Base-by-base conservation (phyloP, 2,797 vertebrate species). In the Orientallactaga sibirica region DNA sequence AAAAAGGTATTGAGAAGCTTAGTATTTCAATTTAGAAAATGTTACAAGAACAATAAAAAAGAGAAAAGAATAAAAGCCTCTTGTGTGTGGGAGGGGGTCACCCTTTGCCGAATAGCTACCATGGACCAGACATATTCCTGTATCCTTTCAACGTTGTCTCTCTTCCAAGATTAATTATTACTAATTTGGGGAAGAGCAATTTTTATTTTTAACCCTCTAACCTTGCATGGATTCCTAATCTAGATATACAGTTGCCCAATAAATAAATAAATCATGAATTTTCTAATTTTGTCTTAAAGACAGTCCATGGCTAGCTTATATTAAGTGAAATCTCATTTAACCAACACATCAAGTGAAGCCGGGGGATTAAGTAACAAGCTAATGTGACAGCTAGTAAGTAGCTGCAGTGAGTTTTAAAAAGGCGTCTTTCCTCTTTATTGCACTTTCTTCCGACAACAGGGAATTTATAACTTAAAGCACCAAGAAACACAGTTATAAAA, bases 321-420 rank as follows among this genome's bases (percentile, higher is more conserved):
- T 67, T 88, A 86, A 43, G 48, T 73, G 74, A 90, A 77, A 89
- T 70, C 19, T 5, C 27, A 80, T 61, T 58, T 92, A 86, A 71
- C 3, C 82, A 55, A 73, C 77, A 94, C 78, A 73, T 61, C 83
- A n/a, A 55, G 67, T 16, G 78, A 78, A 4, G 7, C 3, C 48
- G 61, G 80, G 16, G 10, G 4, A 80, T 81, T 93, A 90, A 80
- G 20, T 67, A 94, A 80, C 1, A 33, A 74, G 9, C 27, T 48
- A 93, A 66, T 7, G 9, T 43, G 77, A 78, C 27, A 71, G 24
- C 68, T 76, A 52, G 19, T 41, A 70, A 92, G 25, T 64, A 9
- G 22, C 16, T 73, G 77, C 22, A 22, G 12, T 80, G 52, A 43
- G 29, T 71, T 52, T 95, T 86, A 43, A 88, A 27, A 43, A 41